phyloP scores from a whole-genome alignment of 2,113 vertebrate species.

The Cygnus buccinator region DNA sequence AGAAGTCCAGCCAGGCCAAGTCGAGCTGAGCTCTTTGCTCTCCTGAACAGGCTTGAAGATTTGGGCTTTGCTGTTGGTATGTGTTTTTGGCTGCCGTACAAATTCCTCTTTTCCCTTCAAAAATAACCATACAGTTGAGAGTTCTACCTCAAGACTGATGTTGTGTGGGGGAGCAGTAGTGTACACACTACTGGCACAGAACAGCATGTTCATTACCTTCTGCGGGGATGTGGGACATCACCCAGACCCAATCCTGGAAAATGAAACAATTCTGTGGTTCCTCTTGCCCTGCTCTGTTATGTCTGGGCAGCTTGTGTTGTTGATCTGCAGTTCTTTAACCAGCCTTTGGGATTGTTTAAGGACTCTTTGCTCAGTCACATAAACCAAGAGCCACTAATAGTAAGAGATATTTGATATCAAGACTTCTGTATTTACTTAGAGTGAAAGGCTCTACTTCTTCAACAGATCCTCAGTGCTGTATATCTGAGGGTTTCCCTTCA shows the following conservation, averaged over 20 bases:
- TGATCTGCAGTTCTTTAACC: background rate
- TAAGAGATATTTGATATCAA: background rate
- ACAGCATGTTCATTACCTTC: background rate
- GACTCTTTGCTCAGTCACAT: background rate
- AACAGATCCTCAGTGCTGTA: background rate
- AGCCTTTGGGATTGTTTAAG: background rate
- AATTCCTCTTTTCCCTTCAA: background rate
- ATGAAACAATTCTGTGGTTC: background rate
- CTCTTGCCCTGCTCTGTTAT: background rate
- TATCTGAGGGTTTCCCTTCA: background rate
- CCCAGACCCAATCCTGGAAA: background rate
- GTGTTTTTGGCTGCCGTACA: background rate
- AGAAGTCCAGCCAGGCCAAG: background rate
- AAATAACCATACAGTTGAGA: background rate
- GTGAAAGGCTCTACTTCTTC: background rate
- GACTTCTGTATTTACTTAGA: background rate
- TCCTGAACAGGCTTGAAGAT: background rate
- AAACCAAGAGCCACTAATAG: background rate
- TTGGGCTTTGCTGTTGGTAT: background rate
- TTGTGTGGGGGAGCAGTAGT: background rate
- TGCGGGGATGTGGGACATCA: background rate
- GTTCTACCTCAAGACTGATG: background rate
- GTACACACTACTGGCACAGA: background rate
- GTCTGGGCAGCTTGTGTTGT: background rate
- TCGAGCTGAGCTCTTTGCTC: background rate